A percentile compares a stretch with the other conserved stretches of the same genome.
Conservation (phyloP, 2,888 invertebrate genomes). For the Globia sparganii region DNA sequence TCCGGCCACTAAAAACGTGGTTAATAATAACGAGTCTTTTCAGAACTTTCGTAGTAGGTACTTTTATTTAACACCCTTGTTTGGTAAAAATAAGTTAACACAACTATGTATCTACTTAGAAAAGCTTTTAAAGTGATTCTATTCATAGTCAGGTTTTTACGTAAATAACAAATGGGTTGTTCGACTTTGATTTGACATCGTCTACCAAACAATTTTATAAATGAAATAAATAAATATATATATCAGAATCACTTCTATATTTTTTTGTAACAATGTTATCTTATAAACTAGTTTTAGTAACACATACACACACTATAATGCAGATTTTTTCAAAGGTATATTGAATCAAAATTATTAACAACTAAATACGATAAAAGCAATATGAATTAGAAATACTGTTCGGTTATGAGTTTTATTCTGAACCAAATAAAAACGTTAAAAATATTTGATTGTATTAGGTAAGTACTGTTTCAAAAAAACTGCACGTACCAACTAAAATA, state of each 20-base stretch:
- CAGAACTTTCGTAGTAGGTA: neutral
- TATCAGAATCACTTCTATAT: too few species aligned
- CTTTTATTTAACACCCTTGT: neutral
- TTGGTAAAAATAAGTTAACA: neutral
- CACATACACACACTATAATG: too few species aligned
- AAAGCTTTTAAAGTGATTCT: slow-evolving; percentile 3
- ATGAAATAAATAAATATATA: too few species aligned
- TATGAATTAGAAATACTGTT: neutral
- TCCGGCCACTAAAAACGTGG: neutral
- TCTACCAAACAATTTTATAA: neutral
- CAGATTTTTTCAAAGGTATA: neutral
- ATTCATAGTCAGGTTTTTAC: neutral
- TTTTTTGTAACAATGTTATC: too few species aligned
- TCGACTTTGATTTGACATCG: neutral
- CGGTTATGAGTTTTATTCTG: neutral
- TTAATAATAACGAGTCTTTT: neutral
- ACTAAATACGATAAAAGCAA: neutral
- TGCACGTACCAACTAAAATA: too few species aligned
- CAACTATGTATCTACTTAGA: too few species aligned
- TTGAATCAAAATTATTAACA: neutral
- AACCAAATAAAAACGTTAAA: neutral
- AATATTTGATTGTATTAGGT: neutral
- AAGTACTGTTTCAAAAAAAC: neutral
- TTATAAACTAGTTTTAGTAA: too few species aligned
- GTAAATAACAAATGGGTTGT: neutral